These are phyloP conservation scores for Strigops habroptila DNA, from an alignment of 2,113 vertebrate genomes.

Conservation along the genomic window DNA sequence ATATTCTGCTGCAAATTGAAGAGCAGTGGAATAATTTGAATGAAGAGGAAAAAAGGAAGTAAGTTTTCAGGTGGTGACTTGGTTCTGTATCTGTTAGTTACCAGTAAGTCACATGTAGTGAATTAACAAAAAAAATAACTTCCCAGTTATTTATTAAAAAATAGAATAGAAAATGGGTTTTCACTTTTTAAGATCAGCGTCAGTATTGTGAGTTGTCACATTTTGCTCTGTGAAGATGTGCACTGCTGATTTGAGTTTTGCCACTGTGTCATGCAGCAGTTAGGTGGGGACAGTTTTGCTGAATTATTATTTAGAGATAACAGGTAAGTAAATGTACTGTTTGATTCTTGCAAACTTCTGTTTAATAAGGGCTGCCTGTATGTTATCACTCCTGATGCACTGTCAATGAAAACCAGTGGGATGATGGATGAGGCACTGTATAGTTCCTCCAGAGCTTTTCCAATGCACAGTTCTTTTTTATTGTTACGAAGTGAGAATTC, in stretches of 20 bases:
- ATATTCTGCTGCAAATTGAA: slow-evolving; percentile 75
- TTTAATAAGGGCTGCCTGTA: not conserved
- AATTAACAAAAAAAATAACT: not conserved
- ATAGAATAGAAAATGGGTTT: slow-evolving; percentile 64
- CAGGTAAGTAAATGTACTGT: not conserved
- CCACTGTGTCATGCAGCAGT: not conserved
- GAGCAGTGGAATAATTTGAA: slow-evolving; percentile 86
- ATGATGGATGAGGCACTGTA: not conserved
- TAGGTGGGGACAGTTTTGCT: not conserved
- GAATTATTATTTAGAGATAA: not conserved
- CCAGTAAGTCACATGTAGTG: slow-evolving; percentile 72
- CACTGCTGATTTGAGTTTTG: slow-evolving; percentile 46
- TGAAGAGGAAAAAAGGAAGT: slow-evolving; percentile 87
- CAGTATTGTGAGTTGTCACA: slow-evolving; percentile 52
- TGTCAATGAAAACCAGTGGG: not conserved
- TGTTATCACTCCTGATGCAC: not conserved
- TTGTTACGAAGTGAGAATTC: not conserved
- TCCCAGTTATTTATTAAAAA: slow-evolving; percentile 62
- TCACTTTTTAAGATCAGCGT: slow-evolving; percentile 29
- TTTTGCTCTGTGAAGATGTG: slow-evolving; percentile 58
- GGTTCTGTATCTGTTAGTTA: slow-evolving; percentile 64
- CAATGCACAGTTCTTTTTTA: not conserved
- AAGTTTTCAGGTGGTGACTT: slow-evolving; percentile 82
- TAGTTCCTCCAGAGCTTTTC: not conserved
- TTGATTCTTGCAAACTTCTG: not conserved